Conservation (phyloP, 2,888 invertebrate genomes). For the Agrochola lota region DNA sequence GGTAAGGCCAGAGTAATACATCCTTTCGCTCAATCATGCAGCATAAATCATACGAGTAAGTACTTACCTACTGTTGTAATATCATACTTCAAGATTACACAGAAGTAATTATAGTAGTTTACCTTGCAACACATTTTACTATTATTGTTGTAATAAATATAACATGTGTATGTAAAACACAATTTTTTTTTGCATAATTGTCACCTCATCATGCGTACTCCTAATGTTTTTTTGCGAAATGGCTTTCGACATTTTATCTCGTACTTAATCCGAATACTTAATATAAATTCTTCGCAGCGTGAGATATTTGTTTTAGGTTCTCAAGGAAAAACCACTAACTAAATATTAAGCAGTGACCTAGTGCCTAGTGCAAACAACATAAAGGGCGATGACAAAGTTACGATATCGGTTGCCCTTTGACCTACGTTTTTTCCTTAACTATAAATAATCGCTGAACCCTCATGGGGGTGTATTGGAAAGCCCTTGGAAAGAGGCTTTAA, state of each 20-base stretch:
- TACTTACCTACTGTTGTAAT: neutral
- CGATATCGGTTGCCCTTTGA: no score
- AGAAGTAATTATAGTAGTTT: slow-evolving; percentile 26
- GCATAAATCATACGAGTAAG: neutral
- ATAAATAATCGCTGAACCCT: no score
- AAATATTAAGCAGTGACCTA: no score
- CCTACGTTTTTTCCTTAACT: no score
- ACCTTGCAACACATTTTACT: slow-evolving; percentile 30
- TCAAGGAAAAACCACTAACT: neutral
- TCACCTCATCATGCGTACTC: neutral
- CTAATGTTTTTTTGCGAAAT: neutral
- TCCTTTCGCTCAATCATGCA: neutral
- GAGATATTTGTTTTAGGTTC: neutral
- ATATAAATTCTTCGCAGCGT: neutral
- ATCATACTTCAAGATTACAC: neutral
- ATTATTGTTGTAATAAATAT: neutral
- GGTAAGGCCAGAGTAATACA: neutral
- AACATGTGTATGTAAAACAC: neutral
- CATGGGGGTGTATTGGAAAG: no score
- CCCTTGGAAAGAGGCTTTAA: no score
- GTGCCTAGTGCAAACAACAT: no score
- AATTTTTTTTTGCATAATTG: neutral
- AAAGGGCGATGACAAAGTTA: no score
- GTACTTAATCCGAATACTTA: neutral
- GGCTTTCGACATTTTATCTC: neutral